Base-by-base conservation (phyloP, 2,113 vertebrate genomes). In the Diglossa brunneiventris region DNA sequence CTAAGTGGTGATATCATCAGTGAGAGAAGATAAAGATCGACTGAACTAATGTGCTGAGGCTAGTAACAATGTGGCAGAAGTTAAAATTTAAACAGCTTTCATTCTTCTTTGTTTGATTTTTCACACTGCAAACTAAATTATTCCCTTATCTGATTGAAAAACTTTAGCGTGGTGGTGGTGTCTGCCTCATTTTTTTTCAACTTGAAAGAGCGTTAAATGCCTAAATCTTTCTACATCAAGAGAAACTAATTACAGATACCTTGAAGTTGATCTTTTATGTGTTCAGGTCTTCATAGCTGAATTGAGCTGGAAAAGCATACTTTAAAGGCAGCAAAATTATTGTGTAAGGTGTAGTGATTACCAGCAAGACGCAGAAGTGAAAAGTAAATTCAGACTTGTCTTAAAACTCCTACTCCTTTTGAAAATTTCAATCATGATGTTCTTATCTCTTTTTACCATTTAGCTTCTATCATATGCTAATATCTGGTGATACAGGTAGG, bases 91-190 rank as follows among this genome's bases (percentile, higher is more conserved):
- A 94, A 94, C 64, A 89, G 89, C 77, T 83, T 93, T 87, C 81
- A 33, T 93, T 94, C 87, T 87, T 74, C 95, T 94, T 93, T 91
- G 87, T 92, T 97, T 92, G 87, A 89, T 96, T 97, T 96, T 97
- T 96, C 82, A 89, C 68, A 41, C 80, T 89, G 72, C 42, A 86
- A 90, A 81, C 81, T 81, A 52, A 95, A 91, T 92, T 79, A 85
- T 87, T 87, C 81, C 42, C 55, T 77, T 95, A 95, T 90, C 92
- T 88, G 87, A 94, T 93, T 26, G 44, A 93, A 93, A 42, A 74
- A 59, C 53, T 91, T 94, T 6, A 63, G 44, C 3, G 0, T 64
- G 41, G 20, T 85, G 47, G 42, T 93, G 26, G 46, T 55, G 33
- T 66, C 74, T 78, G 42, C 66, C 83, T 69, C 42, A 37, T 69